phyloP scores from a whole-genome alignment of 2,113 vertebrate genomes.

The Puffinus mauretanicus region DNA sequence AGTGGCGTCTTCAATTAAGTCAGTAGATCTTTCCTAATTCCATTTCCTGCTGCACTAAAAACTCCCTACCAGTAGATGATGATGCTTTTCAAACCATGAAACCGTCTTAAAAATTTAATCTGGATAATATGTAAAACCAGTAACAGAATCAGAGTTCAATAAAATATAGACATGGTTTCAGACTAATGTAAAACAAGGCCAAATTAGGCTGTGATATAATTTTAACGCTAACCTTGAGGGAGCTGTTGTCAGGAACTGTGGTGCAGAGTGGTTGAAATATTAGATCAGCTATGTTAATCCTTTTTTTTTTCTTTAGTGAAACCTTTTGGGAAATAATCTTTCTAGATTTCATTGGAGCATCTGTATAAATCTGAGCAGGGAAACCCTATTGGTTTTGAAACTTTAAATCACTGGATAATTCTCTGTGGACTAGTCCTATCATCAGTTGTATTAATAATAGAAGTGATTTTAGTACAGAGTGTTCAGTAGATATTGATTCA shows the following conservation, averaged over 20 bases:
- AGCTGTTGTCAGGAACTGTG: conserved; percentile 1
- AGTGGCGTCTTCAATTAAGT: conserved; percentile 7
- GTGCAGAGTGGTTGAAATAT: not conserved
- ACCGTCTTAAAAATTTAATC: conserved; percentile 11
- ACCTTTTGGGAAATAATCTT: not conserved
- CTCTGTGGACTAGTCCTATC: not conserved
- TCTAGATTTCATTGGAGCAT: not conserved
- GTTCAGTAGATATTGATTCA: not conserved
- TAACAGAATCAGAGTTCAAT: conserved; percentile 26
- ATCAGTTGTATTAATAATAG: not conserved
- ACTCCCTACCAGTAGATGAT: conserved; percentile 8
- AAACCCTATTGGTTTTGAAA: not conserved
- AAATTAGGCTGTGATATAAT: not conserved
- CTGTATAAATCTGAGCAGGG: not conserved
- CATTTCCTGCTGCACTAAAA: not conserved
- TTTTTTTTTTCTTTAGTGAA: not conserved
- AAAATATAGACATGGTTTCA: conserved; percentile 4
- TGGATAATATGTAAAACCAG: conserved; percentile 5
- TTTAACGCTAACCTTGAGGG: not conserved
- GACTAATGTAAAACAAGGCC: not conserved
- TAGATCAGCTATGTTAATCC: not conserved
- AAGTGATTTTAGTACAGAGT: not conserved
- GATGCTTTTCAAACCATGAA: conserved; percentile 23
- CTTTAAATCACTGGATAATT: not conserved
- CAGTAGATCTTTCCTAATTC: conserved; percentile 36